Conservation (phyloP, 2,888 invertebrate species). For the Calliphora vomitoria region DNA sequence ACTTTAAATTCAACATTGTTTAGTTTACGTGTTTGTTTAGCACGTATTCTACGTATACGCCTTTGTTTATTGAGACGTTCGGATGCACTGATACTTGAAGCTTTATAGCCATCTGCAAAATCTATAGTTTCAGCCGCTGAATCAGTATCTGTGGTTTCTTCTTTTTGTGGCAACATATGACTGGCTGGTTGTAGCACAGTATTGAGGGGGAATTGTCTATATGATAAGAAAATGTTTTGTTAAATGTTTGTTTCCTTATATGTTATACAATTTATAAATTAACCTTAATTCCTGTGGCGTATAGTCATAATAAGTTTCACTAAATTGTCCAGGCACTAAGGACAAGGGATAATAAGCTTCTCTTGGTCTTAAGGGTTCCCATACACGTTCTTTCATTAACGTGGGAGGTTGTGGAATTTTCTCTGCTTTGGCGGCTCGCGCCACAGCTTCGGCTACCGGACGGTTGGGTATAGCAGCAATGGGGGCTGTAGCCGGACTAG, state of each 20-base stretch:
- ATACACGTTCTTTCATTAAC: conserved; percentile 75
- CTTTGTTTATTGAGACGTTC: conserved; percentile 47
- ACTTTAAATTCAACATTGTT: conserved; percentile 65
- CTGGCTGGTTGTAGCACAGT: conserved; percentile 88
- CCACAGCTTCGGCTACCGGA: conserved; percentile 77
- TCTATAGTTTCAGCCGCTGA: conserved; percentile 63
- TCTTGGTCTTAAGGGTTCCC: conserved; percentile 76
- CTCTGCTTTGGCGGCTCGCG: conserved; percentile 76
- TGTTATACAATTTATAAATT: conserved; percentile 70
- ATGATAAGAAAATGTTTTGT: not conserved
- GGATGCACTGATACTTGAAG: conserved; percentile 23
- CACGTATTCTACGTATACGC: conserved; percentile 64
- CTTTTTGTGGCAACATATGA: conserved; percentile 38
- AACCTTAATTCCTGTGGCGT: conserved; percentile 91
- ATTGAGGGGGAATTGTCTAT: conserved; percentile 95
- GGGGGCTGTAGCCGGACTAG: conserved; percentile 86
- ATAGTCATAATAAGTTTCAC: conserved; percentile 92
- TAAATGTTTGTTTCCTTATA: not conserved
- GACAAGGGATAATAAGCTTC: conserved; percentile 94
- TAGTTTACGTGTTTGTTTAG: conserved; percentile 54
- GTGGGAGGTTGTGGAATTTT: conserved; percentile 78
- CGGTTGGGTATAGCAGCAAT: conserved; percentile 79
- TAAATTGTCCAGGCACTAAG: conserved; percentile 98
- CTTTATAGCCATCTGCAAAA: conserved; percentile 27
- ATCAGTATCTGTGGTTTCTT: conserved; percentile 68